Conservation (phyloP, 2,888 invertebrate genomes). For the Synergus gifuensis region DNA sequence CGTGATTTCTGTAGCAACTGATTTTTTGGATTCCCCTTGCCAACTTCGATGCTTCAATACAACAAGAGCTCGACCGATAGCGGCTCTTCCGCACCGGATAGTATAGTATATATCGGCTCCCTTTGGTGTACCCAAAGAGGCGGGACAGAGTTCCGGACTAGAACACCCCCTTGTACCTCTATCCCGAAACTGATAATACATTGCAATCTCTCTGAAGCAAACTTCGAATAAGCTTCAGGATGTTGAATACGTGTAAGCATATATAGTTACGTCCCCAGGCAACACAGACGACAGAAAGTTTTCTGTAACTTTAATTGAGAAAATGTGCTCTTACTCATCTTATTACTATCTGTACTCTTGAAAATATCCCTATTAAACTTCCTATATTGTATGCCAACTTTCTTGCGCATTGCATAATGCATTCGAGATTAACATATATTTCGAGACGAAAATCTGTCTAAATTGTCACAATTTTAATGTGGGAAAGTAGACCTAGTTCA, state of each 20-base stretch:
- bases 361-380: slow-evolving; percentile 37
- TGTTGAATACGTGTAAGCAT: slow-evolving; percentile 37
- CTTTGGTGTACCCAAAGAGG: slow-evolving; percentile 37
- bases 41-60: slow-evolving; percentile 45
- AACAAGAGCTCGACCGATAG: slow-evolving; percentile 42
- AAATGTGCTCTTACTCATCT: slow-evolving; percentile 41
- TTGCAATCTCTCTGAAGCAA: slow-evolving; percentile 41
- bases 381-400: slow-evolving; percentile 2
- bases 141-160: slow-evolving; percentile 37
- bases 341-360: slow-evolving; percentile 26
- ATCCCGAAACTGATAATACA: slow-evolving; percentile 41
- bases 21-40: slow-evolving; percentile 30
- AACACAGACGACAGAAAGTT: slow-evolving; percentile 36
- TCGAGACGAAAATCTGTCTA: not conserved
- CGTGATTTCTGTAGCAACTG: slow-evolving; percentile 20
- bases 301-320: slow-evolving; percentile 41
- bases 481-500: not conserved
- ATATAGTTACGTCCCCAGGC: slow-evolving; percentile 27
- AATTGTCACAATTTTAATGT: slow-evolving; percentile 21
- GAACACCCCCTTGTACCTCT: slow-evolving; percentile 10
- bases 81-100: slow-evolving; percentile 26
- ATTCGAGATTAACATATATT: slow-evolving; percentile 18
- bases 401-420: slow-evolving; percentile 15
- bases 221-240: slow-evolving; percentile 40
- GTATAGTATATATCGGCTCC: slow-evolving; percentile 35